phyloP scores from a whole-genome alignment of 2,797 vertebrate genomes.

The Acipenser ruthenus region DNA sequence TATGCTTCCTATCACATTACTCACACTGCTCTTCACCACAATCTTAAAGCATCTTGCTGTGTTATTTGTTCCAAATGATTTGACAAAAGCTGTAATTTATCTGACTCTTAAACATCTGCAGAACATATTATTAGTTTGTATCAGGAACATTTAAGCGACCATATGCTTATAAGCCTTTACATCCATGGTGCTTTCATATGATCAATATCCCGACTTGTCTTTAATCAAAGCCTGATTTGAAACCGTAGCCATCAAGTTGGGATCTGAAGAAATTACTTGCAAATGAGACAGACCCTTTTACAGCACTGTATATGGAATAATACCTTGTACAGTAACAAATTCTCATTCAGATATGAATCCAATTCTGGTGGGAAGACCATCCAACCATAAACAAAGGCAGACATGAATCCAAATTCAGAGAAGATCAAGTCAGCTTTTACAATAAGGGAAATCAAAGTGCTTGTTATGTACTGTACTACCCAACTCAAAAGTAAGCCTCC shows the following conservation, averaged over 20 bases:
- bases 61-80: slow-evolving; percentile 27
- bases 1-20: slow-evolving; percentile 11
- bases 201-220: no score
- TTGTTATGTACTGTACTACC: not conserved
- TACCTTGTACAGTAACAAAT: no score
- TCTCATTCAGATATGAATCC: no score
- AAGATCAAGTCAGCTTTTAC: not conserved
- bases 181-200: no score
- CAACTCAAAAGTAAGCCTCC: not conserved
- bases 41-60: slow-evolving; percentile 24
- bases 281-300: no score
- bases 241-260: no score
- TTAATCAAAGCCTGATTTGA: no score
- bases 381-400: no score
- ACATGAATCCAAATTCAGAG: not conserved
- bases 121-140: slow-evolving; percentile 21
- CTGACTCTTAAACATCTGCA: slow-evolving; percentile 37
- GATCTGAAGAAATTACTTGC: no score
- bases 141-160: slow-evolving; percentile 16
- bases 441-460: not conserved
- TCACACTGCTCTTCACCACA: slow-evolving; percentile 17
- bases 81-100: slow-evolving; percentile 34
- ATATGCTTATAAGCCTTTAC: slow-evolving; percentile 15
- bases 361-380: no score
- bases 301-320: no score